Base-by-base conservation (phyloP, 2,888 invertebrate species). In the Nezara viridula region DNA sequence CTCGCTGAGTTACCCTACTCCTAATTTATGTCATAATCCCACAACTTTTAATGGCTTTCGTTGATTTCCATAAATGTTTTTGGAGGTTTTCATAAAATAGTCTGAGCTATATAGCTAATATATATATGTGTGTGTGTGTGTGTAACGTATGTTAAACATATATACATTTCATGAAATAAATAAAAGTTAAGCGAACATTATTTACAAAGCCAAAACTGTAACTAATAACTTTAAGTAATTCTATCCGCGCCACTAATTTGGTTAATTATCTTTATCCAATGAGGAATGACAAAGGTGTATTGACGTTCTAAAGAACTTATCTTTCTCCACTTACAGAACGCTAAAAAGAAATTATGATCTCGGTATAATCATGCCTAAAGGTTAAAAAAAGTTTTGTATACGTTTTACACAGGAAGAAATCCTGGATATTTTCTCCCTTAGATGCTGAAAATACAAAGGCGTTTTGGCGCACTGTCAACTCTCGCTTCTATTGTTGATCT, bases 391-490 rank as follows among this genome's bases (percentile, higher is more conserved):
- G 66, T 73, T 73, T 73, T 37, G 66, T 73, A 10, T 9, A 37
- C 66, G 32, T 19, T 37, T 73, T 73, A 21, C 37, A 6, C 16
- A 37, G 66, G 66, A 73, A 37, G 66, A 73, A 73, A 73, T 73
- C 66, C 66, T 73, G 66, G 32, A 19, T 19, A 73, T 37, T 73
- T 73, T 73, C 66, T 7, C 32, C 66, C 32, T 73, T 73, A 37
- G 32, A 7, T 21, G 19, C 32, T 37, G 37, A 73, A 66, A 37
- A 73, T 73, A 73, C 37, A 73, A 73, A 37, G 66, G 32, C 66
- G 19, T 32, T 37, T 73, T 37, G 66, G 66, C 66, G 60, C n/a
- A 27, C 60, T 27, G 60, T 60, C 60, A 60, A 73, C 66, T 73
- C 66, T 73, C 66, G 19, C 66, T 19, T 37, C n/a, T 7, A 73